Percentiles rank a stretch among this genome's conserved stretches.
These are phyloP conservation scores for Labeo rohita DNA, from an alignment of 2,113 vertebrate species.

Conservation along the genomic window DNA sequence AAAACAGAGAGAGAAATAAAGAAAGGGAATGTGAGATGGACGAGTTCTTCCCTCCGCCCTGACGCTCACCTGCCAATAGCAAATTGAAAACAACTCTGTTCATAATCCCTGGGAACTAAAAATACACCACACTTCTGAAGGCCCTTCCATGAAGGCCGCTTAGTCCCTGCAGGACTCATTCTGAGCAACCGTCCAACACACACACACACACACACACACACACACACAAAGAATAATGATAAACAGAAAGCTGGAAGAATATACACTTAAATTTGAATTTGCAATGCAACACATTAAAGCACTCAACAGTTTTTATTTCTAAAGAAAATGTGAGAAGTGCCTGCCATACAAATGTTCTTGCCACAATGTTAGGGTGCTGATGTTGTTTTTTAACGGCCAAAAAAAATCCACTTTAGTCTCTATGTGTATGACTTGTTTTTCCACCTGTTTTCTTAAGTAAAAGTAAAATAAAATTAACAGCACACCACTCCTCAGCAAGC, in stretches of 20 bases:
- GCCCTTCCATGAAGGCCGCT: conserved; percentile 57
- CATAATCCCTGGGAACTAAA: conserved; percentile 76
- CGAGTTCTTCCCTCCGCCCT: conserved; percentile 60
- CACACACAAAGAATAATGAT: conserved; percentile 34
- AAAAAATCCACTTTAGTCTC: background rate
- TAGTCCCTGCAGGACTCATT: conserved; percentile 56
- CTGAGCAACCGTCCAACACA: conserved; percentile 65
- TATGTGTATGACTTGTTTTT: background rate
- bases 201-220: conserved; percentile 18
- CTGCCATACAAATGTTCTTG: background rate
- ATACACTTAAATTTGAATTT: background rate
- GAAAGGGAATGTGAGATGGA: conserved; percentile 55
- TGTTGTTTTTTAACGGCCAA: background rate
- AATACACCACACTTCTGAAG: conserved; percentile 69
- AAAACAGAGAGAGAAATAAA: conserved; percentile 14
- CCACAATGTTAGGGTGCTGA: background rate
- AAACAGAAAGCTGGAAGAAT: conserved; percentile 13
- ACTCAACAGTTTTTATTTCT: background rate
- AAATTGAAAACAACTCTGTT: conserved; percentile 76
- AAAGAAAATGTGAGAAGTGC: background rate
- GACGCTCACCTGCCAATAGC: conserved; percentile 73
- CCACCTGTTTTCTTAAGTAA: background rate
- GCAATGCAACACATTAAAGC: background rate
- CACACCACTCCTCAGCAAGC: background rate
- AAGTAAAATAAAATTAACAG: background rate